Evolutionary conservation across 2,888 invertebrate genomes (phyloP).

Genomic region (Pheosia tremula): DNA sequence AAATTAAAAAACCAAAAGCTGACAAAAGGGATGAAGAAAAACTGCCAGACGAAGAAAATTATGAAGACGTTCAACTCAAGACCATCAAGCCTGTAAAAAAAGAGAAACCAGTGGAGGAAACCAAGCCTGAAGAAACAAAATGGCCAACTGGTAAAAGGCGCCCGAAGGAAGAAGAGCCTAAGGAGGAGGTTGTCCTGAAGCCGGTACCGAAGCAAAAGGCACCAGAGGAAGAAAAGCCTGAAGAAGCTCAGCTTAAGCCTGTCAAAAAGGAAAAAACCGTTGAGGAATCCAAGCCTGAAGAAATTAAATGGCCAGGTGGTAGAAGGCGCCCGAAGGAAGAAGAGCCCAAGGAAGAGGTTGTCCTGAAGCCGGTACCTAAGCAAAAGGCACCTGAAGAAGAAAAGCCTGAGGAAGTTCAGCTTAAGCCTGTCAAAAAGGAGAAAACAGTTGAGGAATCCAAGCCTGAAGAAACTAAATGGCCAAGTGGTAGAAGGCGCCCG

Average conservation of each 20-base stretch:
- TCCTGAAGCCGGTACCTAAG: constrained; percentile 28
- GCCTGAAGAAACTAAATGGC: no score
- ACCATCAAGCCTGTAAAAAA: not conserved
- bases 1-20: constrained; percentile 56
- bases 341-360: constrained; percentile 57
- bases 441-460: no score
- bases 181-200: constrained; percentile 24
- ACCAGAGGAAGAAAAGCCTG: constrained; percentile 19
- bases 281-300: constrained; percentile 51
- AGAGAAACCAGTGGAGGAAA: not conserved
- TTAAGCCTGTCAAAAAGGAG: no score
- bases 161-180: constrained; percentile 19
- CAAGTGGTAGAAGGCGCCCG: no score
- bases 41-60: not conserved
- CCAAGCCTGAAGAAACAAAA: not conserved
- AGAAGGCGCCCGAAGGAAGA: constrained; percentile 51
- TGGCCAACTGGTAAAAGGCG: constrained; percentile 6
- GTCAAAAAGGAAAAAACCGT: constrained; percentile 37
- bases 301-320: constrained; percentile 38
- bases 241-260: constrained; percentile 33
- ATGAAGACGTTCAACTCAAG: not conserved
- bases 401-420: no score
- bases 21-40: constrained; percentile 44
- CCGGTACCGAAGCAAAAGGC: constrained; percentile 16
- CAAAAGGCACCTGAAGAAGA: constrained; percentile 35